A percentile compares a stretch with the other conserved stretches of the same genome.
Conservation (phyloP, 2,888 invertebrate species). For the Zeuzera pyrina region DNA sequence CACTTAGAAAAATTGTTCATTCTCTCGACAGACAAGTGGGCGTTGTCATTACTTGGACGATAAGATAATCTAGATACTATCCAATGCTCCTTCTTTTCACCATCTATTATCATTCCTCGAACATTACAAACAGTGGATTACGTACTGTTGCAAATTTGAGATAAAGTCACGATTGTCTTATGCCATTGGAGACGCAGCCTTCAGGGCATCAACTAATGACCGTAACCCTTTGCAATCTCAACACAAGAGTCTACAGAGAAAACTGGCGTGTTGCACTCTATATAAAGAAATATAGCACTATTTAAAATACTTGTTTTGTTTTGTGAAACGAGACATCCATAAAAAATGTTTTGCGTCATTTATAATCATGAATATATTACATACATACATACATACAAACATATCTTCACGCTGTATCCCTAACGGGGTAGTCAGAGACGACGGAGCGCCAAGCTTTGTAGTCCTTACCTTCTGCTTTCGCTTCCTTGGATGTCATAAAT, state of each 20-base stretch:
- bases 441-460: too few relatives aligned
- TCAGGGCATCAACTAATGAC: constrained; percentile 36
- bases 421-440: too few relatives aligned
- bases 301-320: neutral
- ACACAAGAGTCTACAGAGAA: constrained; percentile 24
- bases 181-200: constrained; percentile 17
- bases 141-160: neutral
- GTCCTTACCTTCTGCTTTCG: too few relatives aligned
- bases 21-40: constrained; percentile 15
- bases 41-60: neutral
- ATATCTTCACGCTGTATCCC: too few relatives aligned
- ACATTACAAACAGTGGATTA: neutral
- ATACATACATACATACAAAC: too few relatives aligned
- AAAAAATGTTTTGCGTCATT: too few relatives aligned
- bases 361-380: too few relatives aligned
- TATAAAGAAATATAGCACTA: neutral
- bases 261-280: too few relatives aligned
- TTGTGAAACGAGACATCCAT: too few relatives aligned
- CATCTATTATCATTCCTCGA: too few relatives aligned
- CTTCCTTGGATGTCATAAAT: too few relatives aligned
- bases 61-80: neutral
- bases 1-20: constrained; percentile 32
- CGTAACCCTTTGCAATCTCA: constrained; percentile 20
- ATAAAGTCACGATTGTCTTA: constrained; percentile 2
- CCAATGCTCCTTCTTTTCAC: neutral